A percentile compares a stretch with the other conserved stretches of the same genome.
phyloP scores from a whole-genome alignment of 2,113 vertebrate genomes.

The Hoplias malabaricus region DNA sequence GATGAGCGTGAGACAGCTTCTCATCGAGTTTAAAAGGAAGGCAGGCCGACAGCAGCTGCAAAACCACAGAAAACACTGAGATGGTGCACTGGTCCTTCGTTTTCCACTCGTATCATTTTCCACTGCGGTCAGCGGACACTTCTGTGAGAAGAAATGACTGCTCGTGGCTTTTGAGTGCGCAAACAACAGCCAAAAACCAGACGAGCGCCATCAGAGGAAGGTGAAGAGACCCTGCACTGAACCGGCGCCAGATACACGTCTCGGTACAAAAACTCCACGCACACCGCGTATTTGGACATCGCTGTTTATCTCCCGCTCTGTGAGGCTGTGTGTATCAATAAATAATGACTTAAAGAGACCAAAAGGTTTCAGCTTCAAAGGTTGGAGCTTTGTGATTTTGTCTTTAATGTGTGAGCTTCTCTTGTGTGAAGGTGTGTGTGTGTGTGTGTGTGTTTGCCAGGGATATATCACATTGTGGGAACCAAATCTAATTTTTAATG shows the following conservation, averaged over 20 bases:
- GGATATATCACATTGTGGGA: no score
- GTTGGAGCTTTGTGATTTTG: background rate
- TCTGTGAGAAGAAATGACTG: background rate
- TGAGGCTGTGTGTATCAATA: background rate
- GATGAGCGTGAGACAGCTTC: background rate
- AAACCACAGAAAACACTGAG: constrained; percentile 21
- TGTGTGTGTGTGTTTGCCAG: background rate
- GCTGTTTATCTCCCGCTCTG: background rate
- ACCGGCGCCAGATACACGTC: background rate
- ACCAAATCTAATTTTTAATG: no score
- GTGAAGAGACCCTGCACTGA: background rate
- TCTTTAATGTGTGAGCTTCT: background rate
- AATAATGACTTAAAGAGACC: background rate
- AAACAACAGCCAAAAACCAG: background rate
- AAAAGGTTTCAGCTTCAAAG: background rate
- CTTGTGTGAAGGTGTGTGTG: background rate
- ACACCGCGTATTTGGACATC: background rate
- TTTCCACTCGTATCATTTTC: background rate
- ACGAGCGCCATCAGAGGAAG: no score
- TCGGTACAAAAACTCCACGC: background rate
- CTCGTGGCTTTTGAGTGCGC: background rate
- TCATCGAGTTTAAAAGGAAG: background rate
- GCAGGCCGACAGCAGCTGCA: background rate
- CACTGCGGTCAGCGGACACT: constrained; percentile 17
- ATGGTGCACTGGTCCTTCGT: background rate